Evolutionary conservation across 2,797 vertebrate genomes (phyloP).

Genomic region (Sciurus carolinensis): DNA sequence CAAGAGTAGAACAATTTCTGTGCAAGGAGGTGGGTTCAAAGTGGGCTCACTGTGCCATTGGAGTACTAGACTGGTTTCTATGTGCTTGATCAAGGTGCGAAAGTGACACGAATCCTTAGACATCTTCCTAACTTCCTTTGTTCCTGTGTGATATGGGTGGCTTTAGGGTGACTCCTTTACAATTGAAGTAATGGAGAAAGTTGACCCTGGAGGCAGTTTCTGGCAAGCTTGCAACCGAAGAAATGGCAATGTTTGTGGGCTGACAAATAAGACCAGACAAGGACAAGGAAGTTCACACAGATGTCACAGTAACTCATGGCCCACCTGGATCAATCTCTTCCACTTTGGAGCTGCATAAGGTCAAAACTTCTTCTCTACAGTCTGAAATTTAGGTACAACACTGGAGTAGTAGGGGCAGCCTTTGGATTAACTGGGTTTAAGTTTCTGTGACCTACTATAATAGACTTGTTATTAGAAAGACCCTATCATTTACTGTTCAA

Average conservation of each 20-base stretch:
- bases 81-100: not conserved
- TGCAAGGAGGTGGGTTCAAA: not conserved
- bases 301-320: not conserved
- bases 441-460: not conserved
- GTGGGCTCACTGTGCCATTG: not conserved
- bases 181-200: not conserved
- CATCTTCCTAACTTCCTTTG: not conserved
- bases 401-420: not conserved
- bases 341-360: not conserved
- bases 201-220: not conserved
- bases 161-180: not conserved
- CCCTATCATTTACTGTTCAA: not conserved
- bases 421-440: not conserved
- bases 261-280: not conserved
- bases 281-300: not conserved
- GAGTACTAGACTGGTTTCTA: not conserved
- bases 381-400: not conserved
- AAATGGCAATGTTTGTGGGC: not conserved
- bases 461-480: not conserved
- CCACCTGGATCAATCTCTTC: not conserved
- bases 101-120: not conserved
- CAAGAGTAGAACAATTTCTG: not conserved
- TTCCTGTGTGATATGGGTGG: not conserved
- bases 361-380: not conserved
- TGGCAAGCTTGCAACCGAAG: not conserved